These are phyloP conservation scores for Heliconius sara DNA, from an alignment of 2,888 invertebrate species.

Conservation along the genomic window DNA sequence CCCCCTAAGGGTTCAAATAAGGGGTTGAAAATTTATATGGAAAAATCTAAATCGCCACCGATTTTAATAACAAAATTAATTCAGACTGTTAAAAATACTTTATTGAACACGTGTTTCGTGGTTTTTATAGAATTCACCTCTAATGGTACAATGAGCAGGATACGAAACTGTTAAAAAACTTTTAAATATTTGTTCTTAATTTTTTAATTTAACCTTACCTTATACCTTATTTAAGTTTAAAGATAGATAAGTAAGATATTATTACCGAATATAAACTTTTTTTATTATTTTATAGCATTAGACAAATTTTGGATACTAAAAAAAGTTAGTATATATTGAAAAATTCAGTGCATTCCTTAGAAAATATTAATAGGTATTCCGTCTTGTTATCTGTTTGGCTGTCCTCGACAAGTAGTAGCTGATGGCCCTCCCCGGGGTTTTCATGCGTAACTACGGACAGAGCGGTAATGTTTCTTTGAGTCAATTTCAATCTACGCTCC, in stretches of 20 bases:
- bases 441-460: constrained; percentile 62
- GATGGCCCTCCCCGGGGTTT: constrained; percentile 65
- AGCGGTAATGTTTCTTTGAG: constrained; percentile 58
- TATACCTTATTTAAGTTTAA: too few species aligned
- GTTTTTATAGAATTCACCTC: too few species aligned
- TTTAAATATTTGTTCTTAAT: too few species aligned
- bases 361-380: constrained; percentile 10
- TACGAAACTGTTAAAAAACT: too few species aligned
- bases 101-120: too few species aligned
- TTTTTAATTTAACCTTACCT: too few species aligned
- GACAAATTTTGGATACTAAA: not conserved
- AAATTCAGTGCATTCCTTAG: not conserved
- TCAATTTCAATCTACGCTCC: constrained; percentile 67
- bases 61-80: too few species aligned
- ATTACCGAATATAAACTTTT: not conserved
- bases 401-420: constrained; percentile 62
- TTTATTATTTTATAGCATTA: not conserved
- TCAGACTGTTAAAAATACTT: too few species aligned
- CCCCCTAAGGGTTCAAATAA: too few species aligned
- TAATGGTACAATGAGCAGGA: too few species aligned
- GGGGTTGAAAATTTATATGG: too few species aligned
- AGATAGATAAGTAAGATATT: not conserved
- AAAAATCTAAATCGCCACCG: too few species aligned
- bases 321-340: not conserved
- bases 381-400: constrained; percentile 52